Conservation (phyloP, 2,888 invertebrate species). For the Epistrophe grossulariae region DNA sequence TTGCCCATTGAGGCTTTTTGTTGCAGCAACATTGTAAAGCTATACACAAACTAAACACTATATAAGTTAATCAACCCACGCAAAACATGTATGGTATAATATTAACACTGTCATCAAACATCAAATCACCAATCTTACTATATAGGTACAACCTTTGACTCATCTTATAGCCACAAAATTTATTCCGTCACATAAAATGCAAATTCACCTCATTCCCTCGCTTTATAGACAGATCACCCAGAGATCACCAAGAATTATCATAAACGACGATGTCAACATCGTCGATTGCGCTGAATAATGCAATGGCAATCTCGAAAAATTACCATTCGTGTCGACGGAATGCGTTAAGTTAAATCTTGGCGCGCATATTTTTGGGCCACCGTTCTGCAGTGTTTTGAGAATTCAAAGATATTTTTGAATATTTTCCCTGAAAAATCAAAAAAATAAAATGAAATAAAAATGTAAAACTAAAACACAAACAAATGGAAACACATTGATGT, state of each 20-base stretch:
- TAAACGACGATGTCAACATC: constrained; percentile 73
- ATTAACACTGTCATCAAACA: constrained; percentile 43
- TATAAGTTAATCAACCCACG: constrained; percentile 37
- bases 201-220: constrained; percentile 50
- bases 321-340: constrained; percentile 52
- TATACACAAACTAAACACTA: background rate
- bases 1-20: constrained; percentile 20
- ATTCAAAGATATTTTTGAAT: constrained; percentile 41
- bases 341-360: constrained; percentile 34
- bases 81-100: background rate
- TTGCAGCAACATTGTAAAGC: constrained; percentile 4
- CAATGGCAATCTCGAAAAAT: constrained; percentile 51
- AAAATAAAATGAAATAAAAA: background rate
- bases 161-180: constrained; percentile 34
- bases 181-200: constrained; percentile 64
- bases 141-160: constrained; percentile 23
- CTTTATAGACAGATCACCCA: constrained; percentile 46
- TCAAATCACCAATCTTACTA: constrained; percentile 21
- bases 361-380: constrained; percentile 40
- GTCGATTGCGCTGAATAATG: constrained; percentile 68
- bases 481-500: constrained; percentile 38
- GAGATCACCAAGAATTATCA: constrained; percentile 70
- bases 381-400: background rate
- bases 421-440: constrained; percentile 21
- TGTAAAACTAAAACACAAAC: constrained; percentile 16